A percentile compares a stretch with the other conserved stretches of the same genome.
phyloP scores from a whole-genome alignment of 2,888 invertebrate species.

The Portevinia maculata region DNA sequence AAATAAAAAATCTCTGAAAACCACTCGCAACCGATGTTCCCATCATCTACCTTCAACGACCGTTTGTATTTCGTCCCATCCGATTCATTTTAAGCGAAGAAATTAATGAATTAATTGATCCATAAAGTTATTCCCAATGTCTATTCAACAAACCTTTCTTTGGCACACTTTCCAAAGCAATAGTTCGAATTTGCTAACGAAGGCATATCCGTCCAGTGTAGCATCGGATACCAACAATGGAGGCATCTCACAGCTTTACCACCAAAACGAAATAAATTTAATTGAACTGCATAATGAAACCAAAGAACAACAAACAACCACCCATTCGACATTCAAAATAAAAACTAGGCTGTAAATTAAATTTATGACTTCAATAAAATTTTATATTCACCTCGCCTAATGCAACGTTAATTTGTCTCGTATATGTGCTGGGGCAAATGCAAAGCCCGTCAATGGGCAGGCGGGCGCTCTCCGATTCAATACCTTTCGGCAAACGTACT shows the following conservation, averaged over 20 bases:
- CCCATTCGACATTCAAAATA: neutral
- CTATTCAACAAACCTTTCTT: slow-evolving; percentile 33
- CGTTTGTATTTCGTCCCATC: slow-evolving; percentile 6
- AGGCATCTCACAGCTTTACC: slow-evolving; percentile 2
- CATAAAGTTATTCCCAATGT: slow-evolving; percentile 60
- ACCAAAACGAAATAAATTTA: slow-evolving; percentile 49
- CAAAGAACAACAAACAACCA: neutral
- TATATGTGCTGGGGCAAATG: slow-evolving; percentile 31
- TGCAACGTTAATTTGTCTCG: slow-evolving; percentile 69
- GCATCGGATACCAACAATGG: neutral
- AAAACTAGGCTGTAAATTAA: slow-evolving; percentile 45
- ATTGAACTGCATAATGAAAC: slow-evolving; percentile 55
- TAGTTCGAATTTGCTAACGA: neutral
- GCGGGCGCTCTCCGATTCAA: too few species aligned
- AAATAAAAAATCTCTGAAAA: too few species aligned
- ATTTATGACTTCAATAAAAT: slow-evolving; percentile 65
- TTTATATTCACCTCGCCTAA: slow-evolving; percentile 52
- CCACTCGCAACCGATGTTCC: too few species aligned
- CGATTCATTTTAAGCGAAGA: neutral
- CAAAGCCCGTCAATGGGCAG: slow-evolving; percentile 4
- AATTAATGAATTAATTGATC: slow-evolving; percentile 67
- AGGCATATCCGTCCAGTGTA: neutral
- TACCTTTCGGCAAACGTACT: slow-evolving; percentile 48
- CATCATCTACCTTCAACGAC: too few species aligned
- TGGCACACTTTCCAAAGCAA: slow-evolving; percentile 15